These are phyloP conservation scores for Ptychodera flava DNA, from an alignment of 35 echinoderm and acorn worm species.

Conservation along the genomic window DNA sequence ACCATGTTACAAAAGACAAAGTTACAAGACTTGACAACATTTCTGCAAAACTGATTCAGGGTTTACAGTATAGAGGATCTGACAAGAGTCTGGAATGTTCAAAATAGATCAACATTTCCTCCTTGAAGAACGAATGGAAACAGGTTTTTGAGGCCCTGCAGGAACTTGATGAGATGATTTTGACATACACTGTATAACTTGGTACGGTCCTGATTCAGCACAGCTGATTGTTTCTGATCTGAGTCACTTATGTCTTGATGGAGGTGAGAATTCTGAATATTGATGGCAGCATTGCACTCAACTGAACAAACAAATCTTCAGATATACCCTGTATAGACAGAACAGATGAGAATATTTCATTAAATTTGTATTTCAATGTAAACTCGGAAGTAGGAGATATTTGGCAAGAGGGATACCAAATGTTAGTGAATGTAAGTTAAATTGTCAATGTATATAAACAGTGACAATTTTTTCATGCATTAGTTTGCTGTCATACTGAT, in stretches of 20 bases:
- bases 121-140: too few relatives aligned
- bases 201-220: neutral
- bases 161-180: too few relatives aligned
- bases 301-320: slow-evolving; percentile 79
- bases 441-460: neutral
- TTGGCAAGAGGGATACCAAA: neutral
- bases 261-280: slow-evolving; percentile 78
- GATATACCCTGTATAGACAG: slow-evolving; percentile 72
- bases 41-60: too few relatives aligned
- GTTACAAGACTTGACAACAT: too few relatives aligned
- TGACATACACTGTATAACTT: neutral
- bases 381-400: neutral
- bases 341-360: neutral
- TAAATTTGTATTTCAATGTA: neutral
- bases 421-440: neutral
- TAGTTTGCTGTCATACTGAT: too few relatives aligned
- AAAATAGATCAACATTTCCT: too few relatives aligned
- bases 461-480: too few relatives aligned
- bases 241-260: slow-evolving; percentile 19
- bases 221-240: neutral
- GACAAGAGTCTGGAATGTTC: neutral
- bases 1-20: too few relatives aligned
- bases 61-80: too few relatives aligned
- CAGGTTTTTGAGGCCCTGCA: too few relatives aligned
- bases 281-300: slow-evolving; percentile 71